Conservation (phyloP, 2,797 vertebrate genomes). For the Ctenopoma kingsleyae region DNA sequence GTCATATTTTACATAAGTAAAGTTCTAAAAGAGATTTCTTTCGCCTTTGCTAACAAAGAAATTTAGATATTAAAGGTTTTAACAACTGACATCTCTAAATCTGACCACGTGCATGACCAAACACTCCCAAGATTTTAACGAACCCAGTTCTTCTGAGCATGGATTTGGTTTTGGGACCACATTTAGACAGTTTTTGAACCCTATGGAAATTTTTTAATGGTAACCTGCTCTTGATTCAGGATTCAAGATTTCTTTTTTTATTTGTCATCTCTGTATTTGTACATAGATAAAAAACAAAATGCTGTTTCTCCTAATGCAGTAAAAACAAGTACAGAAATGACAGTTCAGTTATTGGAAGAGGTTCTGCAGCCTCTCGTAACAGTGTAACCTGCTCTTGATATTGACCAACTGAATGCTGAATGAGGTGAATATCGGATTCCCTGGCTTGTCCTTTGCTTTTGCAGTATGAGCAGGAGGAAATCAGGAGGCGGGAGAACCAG, state of each 20-base stretch:
- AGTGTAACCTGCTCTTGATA: background rate
- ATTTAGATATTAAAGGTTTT: background rate
- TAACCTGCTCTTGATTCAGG: background rate
- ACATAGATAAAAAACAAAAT: no score
- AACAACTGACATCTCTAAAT: background rate
- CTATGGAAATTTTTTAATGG: no score
- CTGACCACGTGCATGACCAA: background rate
- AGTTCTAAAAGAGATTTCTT: background rate
- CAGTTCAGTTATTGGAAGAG: no score
- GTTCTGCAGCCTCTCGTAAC: no score
- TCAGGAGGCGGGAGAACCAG: constrained; percentile 73
- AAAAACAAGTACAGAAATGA: no score
- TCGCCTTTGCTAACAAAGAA: background rate
- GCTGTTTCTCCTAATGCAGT: no score
- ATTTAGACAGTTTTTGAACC: background rate
- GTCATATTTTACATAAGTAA: background rate
- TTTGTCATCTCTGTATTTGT: no score
- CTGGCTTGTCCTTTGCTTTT: constrained; percentile 24
- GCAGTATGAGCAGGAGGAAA: constrained; percentile 84
- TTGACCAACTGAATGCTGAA: background rate
- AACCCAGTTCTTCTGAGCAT: background rate
- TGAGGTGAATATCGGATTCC: background rate
- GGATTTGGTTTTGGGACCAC: background rate
- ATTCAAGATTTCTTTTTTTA: no score
- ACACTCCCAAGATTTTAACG: background rate